Percentiles rank a stretch among this genome's conserved stretches.
phyloP scores from a whole-genome alignment of 2,888 invertebrate species.

The Amphimallon solstitiale region DNA sequence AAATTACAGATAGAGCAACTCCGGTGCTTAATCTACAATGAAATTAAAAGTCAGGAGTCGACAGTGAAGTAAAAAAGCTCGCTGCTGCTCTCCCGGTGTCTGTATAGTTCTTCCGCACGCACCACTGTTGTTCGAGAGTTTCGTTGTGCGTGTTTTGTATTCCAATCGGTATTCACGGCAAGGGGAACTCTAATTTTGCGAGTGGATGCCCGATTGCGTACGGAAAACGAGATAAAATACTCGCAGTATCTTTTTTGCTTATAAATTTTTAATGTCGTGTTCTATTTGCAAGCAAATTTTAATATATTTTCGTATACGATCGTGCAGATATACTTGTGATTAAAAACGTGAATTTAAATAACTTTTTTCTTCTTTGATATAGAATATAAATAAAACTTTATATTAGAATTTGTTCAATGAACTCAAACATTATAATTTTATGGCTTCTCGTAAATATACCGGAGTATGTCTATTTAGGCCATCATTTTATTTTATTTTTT shows the following conservation, averaged over 20 bases:
- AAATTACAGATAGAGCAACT: constrained; percentile 45
- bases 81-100: not conserved
- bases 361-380: too few species aligned
- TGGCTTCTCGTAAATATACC: too few species aligned
- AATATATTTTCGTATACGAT: not conserved
- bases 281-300: not conserved
- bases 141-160: constrained; percentile 5
- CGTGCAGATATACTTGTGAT: not conserved
- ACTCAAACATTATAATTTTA: too few species aligned
- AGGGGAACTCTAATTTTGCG: constrained; percentile 9
- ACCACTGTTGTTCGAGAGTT: not conserved
- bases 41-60: constrained; percentile 49
- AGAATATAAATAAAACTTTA: too few species aligned
- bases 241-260: constrained; percentile 10
- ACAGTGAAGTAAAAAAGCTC: constrained; percentile 10
- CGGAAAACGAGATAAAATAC: constrained; percentile 17
- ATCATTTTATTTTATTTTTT: too few species aligned
- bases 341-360: not conserved
- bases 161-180: not conserved
- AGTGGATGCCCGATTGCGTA: not conserved
- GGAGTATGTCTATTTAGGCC: too few species aligned
- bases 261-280: constrained; percentile 13
- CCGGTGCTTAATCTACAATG: constrained; percentile 52
- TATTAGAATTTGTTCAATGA: too few species aligned
- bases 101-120: not conserved